Percentiles rank a stretch among this genome's conserved stretches.
phyloP scores from a whole-genome alignment of 1,140 invertebrate genomes.

The Drosophila grimshawi region DNA sequence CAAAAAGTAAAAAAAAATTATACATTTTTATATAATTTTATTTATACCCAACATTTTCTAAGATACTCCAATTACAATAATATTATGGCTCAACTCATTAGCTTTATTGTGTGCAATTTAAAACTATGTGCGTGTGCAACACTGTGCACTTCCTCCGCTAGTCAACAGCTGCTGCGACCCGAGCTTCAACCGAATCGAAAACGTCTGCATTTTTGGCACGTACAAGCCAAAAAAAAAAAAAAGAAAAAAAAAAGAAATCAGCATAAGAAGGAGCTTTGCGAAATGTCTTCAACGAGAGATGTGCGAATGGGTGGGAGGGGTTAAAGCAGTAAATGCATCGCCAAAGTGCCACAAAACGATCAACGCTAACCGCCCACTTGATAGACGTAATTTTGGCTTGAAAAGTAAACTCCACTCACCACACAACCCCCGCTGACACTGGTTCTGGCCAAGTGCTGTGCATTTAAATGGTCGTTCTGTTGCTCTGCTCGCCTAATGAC shows the following conservation, averaged over 20 bases:
- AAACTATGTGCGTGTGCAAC: conserved; percentile 8
- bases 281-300: conserved; percentile 42
- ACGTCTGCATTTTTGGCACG: conserved; percentile 50
- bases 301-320: not conserved
- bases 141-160: not conserved
- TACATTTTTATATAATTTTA: not conserved
- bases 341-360: conserved; percentile 73
- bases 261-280: conserved; percentile 59
- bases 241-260: conserved; percentile 29
- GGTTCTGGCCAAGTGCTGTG: conserved; percentile 60
- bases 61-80: not conserved
- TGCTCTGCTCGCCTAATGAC: conserved; percentile 65
- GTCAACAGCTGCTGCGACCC: no score
- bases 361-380: conserved; percentile 72
- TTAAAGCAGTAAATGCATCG: conserved; percentile 36
- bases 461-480: conserved; percentile 80
- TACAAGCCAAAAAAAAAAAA: conserved; percentile 27
- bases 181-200: conserved; percentile 31
- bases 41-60: not conserved
- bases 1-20: not conserved
- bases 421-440: not conserved
- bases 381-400: conserved; percentile 68
- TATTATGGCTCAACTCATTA: conserved; percentile 9
- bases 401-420: conserved; percentile 8
- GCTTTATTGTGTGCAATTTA: not conserved